Conservation (phyloP, 2,797 vertebrate species). For the Hyperoplus lanceolatus region DNA sequence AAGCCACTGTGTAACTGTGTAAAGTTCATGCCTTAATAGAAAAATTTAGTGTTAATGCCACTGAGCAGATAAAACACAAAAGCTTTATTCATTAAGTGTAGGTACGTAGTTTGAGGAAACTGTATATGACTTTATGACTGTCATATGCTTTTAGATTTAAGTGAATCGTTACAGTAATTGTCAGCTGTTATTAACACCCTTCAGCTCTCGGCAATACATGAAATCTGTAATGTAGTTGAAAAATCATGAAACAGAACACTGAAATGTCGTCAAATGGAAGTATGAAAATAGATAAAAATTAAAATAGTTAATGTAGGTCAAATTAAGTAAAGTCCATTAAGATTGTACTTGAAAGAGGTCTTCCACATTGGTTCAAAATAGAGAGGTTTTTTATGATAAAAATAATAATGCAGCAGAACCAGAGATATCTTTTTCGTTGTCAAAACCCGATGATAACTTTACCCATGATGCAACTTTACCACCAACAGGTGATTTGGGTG, state of each 20-base stretch:
- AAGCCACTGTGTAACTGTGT: slow-evolving; percentile 1
- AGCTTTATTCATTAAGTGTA: no score
- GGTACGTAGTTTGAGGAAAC: no score
- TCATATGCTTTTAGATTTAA: not conserved
- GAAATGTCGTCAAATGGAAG: not conserved
- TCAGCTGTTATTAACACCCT: not conserved
- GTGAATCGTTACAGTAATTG: not conserved
- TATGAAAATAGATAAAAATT: not conserved
- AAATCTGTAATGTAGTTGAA: not conserved
- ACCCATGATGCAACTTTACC: no score
- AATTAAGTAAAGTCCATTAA: not conserved
- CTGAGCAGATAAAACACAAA: no score
- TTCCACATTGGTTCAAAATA: no score
- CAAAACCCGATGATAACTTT: no score
- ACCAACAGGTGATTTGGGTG: no score
- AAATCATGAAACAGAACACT: not conserved
- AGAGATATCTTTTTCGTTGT: no score
- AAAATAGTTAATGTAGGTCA: not conserved
- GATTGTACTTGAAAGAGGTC: not conserved
- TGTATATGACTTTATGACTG: no score
- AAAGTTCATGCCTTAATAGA: not conserved
- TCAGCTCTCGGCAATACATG: not conserved
- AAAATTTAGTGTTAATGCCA: no score
- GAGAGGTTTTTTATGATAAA: no score
- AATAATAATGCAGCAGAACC: no score